Evolutionary conservation across 1,140 invertebrate species (phyloP).

Genomic region (Harlomillsia oculata): DNA sequence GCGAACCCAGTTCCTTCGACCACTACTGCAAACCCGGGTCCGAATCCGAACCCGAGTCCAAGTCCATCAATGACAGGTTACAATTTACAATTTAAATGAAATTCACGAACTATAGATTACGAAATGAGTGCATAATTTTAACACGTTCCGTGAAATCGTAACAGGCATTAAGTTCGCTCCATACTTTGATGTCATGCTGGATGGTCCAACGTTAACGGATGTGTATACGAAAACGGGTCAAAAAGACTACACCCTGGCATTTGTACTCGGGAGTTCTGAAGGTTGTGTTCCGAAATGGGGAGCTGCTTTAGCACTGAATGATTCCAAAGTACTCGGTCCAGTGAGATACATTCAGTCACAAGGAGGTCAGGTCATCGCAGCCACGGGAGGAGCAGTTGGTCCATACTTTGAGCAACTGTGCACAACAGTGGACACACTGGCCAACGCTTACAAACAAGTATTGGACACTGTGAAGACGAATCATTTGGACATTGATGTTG

Average conservation of each 20-base stretch:
- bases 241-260: constrained; percentile 32
- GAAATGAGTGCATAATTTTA: too few relatives aligned
- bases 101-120: too few relatives aligned
- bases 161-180: constrained; percentile 24
- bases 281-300: constrained; percentile 34
- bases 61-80: too few relatives aligned
- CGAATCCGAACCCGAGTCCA: too few relatives aligned
- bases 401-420: constrained; percentile 34
- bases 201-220: constrained; percentile 26
- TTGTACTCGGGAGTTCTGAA: constrained; percentile 28
- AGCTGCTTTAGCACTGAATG: constrained; percentile 15
- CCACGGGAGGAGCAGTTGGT: constrained; percentile 30
- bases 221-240: constrained; percentile 23
- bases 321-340: constrained; percentile 20
- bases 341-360: constrained; percentile 22
- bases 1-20: too few relatives aligned
- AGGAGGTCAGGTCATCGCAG: constrained; percentile 27
- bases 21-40: too few relatives aligned
- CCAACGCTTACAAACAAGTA: constrained; percentile 28
- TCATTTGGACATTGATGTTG: constrained; percentile 35
- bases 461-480: constrained; percentile 25
- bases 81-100: too few relatives aligned
- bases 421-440: constrained; percentile 11
- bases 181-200: constrained; percentile 24
- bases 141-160: too few relatives aligned